Evolutionary conservation across 2,797 vertebrate species (phyloP), one percentile per base, ranked within the genome.

Genomic region (Enteromius afrohamiltoni): DNA sequence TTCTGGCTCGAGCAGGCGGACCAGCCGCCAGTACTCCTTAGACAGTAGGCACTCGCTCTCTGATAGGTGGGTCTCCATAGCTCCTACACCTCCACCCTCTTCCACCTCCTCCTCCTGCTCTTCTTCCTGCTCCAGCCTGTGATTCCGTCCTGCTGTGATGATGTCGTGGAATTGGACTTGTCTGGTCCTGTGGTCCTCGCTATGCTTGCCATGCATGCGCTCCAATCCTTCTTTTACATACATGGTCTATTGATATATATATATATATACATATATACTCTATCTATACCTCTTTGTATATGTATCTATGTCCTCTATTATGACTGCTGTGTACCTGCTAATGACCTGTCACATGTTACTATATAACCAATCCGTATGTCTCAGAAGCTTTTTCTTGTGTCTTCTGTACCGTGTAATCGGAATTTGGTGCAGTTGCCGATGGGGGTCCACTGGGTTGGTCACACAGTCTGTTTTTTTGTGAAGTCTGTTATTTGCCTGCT

Each of bases 41-140:
- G 96, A 96, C 95, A 97, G 96, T 96, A 96, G 96, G 95, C 95
- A 94, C 91, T 97, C 96, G 88, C 95, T 97, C 93, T 97, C 95
- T 85, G 95, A 96, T 95, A 97, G 96, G 96, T 97, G 96, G 96
- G 97, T 94, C 88, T 88, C 86, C 83, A 84, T 87, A 85, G 79
- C 87, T 86, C 71, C 77, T 87, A 82, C 73, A 58, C 80, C 70
- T 79, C 80, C 70, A 80, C 77, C 78, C 47, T 87, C 67, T 78
- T 78, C 82, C 82, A 55, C 71, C 74, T 81, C 69, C 76, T 91
- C 87, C 87, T 89, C 86, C 82, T 90, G 85, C 88, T 90, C 88
- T 84, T 91, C 85, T 88, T 92, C 88, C 90, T 89, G 92, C 93
- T 94, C 93, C 92, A 85, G 94, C 94, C 95, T 95, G 95, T 95